phyloP scores from a whole-genome alignment of 2,113 vertebrate genomes.

The Suncus etruscus region DNA sequence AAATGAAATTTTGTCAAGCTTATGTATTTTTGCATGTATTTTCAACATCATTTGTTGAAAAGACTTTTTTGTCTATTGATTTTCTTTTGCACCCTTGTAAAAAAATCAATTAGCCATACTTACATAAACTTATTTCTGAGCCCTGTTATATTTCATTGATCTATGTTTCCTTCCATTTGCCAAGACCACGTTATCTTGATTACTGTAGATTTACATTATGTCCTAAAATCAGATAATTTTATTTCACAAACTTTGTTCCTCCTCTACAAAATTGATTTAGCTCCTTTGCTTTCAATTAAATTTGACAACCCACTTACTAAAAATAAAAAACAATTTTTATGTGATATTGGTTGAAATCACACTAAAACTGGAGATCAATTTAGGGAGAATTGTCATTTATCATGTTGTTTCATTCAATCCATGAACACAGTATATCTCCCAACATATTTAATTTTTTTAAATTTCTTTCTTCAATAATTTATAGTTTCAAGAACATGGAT shows the following conservation, averaged over 20 bases:
- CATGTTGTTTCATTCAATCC: conserved; percentile 2
- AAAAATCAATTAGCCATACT: conserved; percentile 39
- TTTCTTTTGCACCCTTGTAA: conserved; percentile 21
- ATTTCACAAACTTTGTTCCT: conserved; percentile 8
- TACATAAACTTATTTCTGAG: conserved; percentile 19
- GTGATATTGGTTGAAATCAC: conserved; percentile 19
- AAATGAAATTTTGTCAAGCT: background rate
- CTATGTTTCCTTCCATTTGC: conserved; percentile 8
- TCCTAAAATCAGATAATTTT: conserved; percentile 1
- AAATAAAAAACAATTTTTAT: background rate
- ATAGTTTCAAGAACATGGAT: background rate
- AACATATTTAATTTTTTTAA: conserved; percentile 26
- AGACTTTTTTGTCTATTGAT: background rate
- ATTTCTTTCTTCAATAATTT: background rate
- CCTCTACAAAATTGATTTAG: background rate
- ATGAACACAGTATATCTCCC: background rate
- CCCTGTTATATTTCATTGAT: conserved; percentile 47
- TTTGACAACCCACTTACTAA: background rate
- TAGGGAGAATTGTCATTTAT: conserved; percentile 7
- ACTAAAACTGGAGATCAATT: conserved; percentile 29
- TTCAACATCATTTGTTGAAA: conserved; percentile 27
- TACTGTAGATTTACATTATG: background rate
- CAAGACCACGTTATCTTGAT: conserved; percentile 9
- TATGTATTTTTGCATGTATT: background rate
- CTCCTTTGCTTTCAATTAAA: conserved; percentile 48